A percentile compares a stretch with the other conserved stretches of the same genome.
Conservation (phyloP, 2,888 invertebrate genomes). For the Pammene aurita region DNA sequence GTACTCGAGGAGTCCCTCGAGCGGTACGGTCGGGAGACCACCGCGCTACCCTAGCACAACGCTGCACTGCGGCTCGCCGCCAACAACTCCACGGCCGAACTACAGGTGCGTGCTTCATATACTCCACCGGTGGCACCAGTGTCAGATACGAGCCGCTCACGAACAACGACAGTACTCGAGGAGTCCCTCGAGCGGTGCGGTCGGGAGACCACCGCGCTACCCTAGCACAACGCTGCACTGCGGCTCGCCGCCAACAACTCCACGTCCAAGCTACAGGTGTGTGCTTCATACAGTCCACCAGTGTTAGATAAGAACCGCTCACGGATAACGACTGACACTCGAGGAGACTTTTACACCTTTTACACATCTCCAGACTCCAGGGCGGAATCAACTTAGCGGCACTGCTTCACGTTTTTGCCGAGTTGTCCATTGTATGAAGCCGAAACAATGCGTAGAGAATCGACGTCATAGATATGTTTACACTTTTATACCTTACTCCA, state of each 20-base stretch:
- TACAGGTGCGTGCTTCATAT: conserved; percentile 57
- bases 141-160: conserved; percentile 91
- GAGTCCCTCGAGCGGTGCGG: conserved; percentile 72
- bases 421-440: too few species aligned
- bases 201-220: conserved; percentile 73
- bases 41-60: conserved; percentile 76
- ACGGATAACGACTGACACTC: conserved; percentile 93
- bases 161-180: conserved; percentile 90
- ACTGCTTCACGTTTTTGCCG: too few species aligned
- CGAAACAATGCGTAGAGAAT: too few species aligned
- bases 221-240: conserved; percentile 77
- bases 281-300: not conserved
- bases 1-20: conserved; percentile 85
- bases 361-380: too few species aligned
- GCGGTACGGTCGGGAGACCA: conserved; percentile 72
- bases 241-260: conserved; percentile 75
- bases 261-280: conserved; percentile 74
- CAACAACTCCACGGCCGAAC: conserved; percentile 75
- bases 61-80: conserved; percentile 73
- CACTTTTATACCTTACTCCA: too few species aligned
- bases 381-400: too few species aligned
- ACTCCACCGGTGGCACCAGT: not conserved
- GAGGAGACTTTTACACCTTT: too few species aligned
- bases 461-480: too few species aligned
- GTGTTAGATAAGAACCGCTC: conserved; percentile 88